Conservation (phyloP, 2,797 vertebrate species). For the Odontamblyopus lacepedii region DNA sequence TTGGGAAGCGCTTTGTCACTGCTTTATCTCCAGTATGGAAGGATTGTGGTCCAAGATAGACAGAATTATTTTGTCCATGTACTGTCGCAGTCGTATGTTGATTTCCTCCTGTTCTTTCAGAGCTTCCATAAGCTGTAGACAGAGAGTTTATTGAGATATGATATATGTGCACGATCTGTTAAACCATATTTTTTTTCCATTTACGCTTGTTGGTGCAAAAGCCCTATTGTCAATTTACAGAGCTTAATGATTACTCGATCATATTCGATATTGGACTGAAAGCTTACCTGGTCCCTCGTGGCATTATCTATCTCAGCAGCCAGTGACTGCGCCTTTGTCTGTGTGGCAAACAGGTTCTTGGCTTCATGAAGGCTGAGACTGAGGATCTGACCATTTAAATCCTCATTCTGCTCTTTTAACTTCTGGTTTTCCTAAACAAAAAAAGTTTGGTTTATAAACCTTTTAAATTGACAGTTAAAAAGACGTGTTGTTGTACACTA, state of each 20-base stretch:
- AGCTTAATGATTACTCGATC: background rate
- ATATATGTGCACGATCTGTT: background rate
- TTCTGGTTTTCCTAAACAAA: conserved; percentile 88
- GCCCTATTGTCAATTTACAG: background rate
- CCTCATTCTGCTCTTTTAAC: conserved; percentile 93
- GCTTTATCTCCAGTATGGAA: conserved; percentile 97
- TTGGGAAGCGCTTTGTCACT: conserved; percentile 56
- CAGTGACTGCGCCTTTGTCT: conserved; percentile 95
- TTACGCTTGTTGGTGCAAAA: background rate
- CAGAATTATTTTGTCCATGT: conserved; percentile 99
- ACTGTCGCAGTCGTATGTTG: conserved; percentile 91
- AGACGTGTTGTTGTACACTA: conserved; percentile 23
- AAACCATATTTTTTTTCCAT: background rate
- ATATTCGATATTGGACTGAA: background rate
- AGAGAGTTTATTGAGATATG: conserved; percentile 20
- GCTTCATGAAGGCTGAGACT: conserved; percentile 95
- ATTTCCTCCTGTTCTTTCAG: conserved; percentile 98
- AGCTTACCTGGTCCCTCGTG: conserved; percentile 90
- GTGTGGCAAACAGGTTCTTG: conserved; percentile 92
- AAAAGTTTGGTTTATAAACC: background rate
- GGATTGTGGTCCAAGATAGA: conserved; percentile 97
- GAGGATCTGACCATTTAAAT: conserved; percentile 94
- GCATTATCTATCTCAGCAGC: conserved; percentile 96
- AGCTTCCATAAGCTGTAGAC: conserved; percentile 92
- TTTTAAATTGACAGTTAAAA: background rate